Conservation (phyloP, 2,888 invertebrate species). For the Myopa tessellatipennis region DNA sequence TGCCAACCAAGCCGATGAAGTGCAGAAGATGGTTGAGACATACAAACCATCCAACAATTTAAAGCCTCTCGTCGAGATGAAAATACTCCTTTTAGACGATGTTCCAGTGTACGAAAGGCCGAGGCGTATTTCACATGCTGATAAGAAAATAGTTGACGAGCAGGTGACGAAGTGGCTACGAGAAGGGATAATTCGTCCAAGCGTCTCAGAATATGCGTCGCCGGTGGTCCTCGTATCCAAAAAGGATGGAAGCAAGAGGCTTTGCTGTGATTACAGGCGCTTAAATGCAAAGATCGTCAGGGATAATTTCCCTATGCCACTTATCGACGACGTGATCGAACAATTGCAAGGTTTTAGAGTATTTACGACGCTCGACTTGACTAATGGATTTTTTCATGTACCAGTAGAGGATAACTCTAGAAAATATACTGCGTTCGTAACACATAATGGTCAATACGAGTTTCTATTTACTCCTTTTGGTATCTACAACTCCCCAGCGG, state of each 20-base stretch:
- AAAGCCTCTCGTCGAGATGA: too few relatives aligned
- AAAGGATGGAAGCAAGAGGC: constrained; percentile 30
- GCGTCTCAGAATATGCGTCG: too few relatives aligned
- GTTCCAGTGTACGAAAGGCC: too few relatives aligned
- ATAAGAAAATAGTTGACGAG: too few relatives aligned
- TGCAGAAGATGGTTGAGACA: too few relatives aligned
- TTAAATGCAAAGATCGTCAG: constrained; percentile 46
- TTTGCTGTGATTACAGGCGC: constrained; percentile 48
- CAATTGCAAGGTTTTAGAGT: constrained; percentile 44
- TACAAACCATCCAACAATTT: too few relatives aligned
- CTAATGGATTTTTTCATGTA: constrained; percentile 52
- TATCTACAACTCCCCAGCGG: constrained; percentile 46
- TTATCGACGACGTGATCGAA: constrained; percentile 46
- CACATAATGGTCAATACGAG: constrained; percentile 50
- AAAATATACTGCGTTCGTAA: constrained; percentile 50
- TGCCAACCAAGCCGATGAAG: too few relatives aligned
- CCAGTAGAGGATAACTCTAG: constrained; percentile 46
- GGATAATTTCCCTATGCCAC: constrained; percentile 46
- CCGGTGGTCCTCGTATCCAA: too few relatives aligned
- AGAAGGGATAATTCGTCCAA: too few relatives aligned
- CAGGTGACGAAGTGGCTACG: too few relatives aligned
- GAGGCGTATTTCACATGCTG: too few relatives aligned
- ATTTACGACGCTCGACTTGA: constrained; percentile 49
- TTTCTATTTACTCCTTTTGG: constrained; percentile 48
- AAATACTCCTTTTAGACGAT: too few relatives aligned